Conservation (phyloP, 1,140 invertebrate genomes). For the Sminthurides bifidus region DNA sequence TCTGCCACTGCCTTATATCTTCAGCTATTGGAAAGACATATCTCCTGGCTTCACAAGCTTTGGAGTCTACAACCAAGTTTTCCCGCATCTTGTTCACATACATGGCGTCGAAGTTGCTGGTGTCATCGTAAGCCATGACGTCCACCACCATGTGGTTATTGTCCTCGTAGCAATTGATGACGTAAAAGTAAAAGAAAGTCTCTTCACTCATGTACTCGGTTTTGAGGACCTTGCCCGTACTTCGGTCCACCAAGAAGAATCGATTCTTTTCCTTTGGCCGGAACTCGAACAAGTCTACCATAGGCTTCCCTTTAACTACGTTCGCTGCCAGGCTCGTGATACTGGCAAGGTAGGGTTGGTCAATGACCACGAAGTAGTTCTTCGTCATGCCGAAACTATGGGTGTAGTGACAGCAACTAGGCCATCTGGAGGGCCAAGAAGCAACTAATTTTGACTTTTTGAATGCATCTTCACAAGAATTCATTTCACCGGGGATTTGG, state of each 20-base stretch:
- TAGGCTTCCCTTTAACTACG: background rate
- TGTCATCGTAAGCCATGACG: slow-evolving; percentile 8
- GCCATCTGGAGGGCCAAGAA: slow-evolving; percentile 10
- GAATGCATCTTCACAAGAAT: slow-evolving; percentile 5
- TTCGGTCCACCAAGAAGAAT: slow-evolving; percentile 21
- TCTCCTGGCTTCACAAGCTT: background rate
- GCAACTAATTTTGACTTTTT: slow-evolving; percentile 12
- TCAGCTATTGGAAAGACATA: slow-evolving; percentile 10
- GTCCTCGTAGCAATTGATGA: slow-evolving; percentile 26
- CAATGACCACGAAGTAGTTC: slow-evolving; percentile 22
- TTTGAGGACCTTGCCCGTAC: slow-evolving; percentile 14
- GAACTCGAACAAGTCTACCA: slow-evolving; percentile 11
- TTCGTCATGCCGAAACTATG: slow-evolving; percentile 14
- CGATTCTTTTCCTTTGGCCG: slow-evolving; percentile 13
- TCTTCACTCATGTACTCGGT: slow-evolving; percentile 16
- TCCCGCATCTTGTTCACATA: slow-evolving; percentile 2
- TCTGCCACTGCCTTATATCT: background rate
- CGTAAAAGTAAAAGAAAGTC: slow-evolving; percentile 25
- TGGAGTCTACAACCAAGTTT: background rate
- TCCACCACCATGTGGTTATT: slow-evolving; percentile 21
- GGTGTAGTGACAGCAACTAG: slow-evolving; percentile 1
- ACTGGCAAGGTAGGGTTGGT: slow-evolving; percentile 37
- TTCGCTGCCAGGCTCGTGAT: slow-evolving; percentile 39
- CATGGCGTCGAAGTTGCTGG: slow-evolving; percentile 9
- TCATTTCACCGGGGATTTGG: slow-evolving; percentile 8